Conservation (phyloP, 2,797 vertebrate genomes). For the Dermochelys coriacea region DNA sequence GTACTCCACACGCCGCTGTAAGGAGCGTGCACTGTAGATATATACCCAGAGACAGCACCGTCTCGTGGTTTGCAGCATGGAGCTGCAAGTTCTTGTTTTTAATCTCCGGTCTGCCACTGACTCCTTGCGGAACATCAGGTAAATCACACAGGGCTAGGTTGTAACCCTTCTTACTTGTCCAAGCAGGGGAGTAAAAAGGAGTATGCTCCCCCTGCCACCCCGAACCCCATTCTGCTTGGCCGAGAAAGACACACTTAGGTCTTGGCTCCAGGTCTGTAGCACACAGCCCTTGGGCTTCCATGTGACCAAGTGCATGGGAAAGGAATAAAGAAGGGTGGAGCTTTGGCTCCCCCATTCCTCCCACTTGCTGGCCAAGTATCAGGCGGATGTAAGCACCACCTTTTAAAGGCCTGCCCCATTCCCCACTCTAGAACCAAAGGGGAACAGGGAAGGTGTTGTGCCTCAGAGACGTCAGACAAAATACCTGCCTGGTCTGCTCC, state of each 20-base stretch:
- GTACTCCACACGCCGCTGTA: no score
- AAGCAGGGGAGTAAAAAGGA: neutral
- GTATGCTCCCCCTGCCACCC: neutral
- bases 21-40: no score
- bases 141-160: neutral
- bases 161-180: neutral
- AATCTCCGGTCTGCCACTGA: neutral
- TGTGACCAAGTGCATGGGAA: neutral
- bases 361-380: neutral
- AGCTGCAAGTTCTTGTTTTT: neutral
- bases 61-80: accelerated
- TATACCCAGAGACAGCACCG: neutral
- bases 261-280: neutral
- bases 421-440: neutral
- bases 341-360: neutral
- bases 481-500: neutral
- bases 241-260: neutral
- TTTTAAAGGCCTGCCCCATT: neutral
- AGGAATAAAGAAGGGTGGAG: neutral
- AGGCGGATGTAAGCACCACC: neutral
- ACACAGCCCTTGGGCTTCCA: neutral
- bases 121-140: neutral
- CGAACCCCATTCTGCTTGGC: neutral
- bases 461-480: neutral
- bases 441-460: neutral